Base-by-base conservation (phyloP, 2,113 vertebrate species). In the Phylloscopus whistleri region DNA sequence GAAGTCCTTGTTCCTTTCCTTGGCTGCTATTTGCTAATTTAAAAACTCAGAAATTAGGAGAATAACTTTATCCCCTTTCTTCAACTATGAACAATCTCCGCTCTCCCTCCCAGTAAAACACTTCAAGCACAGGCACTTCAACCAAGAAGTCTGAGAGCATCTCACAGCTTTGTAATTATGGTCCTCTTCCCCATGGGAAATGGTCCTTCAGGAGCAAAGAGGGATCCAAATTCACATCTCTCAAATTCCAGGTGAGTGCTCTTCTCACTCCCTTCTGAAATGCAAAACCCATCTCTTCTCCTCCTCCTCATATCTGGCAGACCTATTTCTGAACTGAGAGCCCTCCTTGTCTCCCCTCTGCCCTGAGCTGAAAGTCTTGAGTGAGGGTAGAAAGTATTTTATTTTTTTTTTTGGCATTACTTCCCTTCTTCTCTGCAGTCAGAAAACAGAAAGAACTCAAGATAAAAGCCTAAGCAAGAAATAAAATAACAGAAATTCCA, bases 401-500 rank as follows among this genome's bases (percentile, higher is more conserved):
- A n/a, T 58, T 86, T 80, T 83, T 91, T 85, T 60, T 67, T 41
- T 66, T 30, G 43, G 22, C 82, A 81, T 91, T 69, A 74, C 11
- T 88, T 20, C 22, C 37, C 39, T 82, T 85, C 53, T 60, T 49
- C 53, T 89, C 66, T 48, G 49, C 48, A 92, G 21, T 59, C 16
- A 80, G 64, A 79, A 92, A 89, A 78, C 59, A 87, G 46, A 59
- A 70, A 90, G n/a, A 81, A 74, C 68, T 64, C 90, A 95, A 79
- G 35, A 62, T 23, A 53, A 43, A 33, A 97, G 87, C 52, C 46
- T 22, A 66, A 96, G 67, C 51, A 69, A 85, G 37, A 89, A 96
- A 94, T 39, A 93, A 84, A 82, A 89, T 62, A 92, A 91, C 56
- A 63, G 92, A 97, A 97, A 93, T 58, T 43, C 94, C 87, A 91